Percentiles rank a stretch among this genome's conserved stretches.
Evolutionary conservation across 2,113 vertebrate species (phyloP).

Genomic region (Empidonax traillii): DNA sequence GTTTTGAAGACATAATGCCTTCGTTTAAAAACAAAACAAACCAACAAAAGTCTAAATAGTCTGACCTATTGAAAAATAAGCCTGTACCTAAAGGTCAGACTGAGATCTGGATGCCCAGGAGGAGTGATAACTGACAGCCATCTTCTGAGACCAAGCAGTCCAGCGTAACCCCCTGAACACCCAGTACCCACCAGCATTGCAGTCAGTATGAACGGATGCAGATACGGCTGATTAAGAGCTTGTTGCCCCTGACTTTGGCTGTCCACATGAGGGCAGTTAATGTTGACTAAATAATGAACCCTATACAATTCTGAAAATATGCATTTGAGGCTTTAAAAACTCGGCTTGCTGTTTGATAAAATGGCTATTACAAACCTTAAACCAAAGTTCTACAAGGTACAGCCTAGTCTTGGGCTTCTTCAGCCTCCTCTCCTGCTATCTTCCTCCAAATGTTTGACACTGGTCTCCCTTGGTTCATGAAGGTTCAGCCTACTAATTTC

Average conservation of each 20-base stretch:
- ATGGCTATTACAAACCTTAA: not conserved
- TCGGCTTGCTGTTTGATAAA: not conserved
- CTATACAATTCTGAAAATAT: not conserved
- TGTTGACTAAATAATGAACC: not conserved
- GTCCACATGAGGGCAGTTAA: accelerated
- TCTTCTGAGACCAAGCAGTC: not conserved
- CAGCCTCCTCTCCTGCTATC: not conserved
- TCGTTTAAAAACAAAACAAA: not conserved
- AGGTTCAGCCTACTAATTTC: not conserved
- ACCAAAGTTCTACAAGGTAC: not conserved
- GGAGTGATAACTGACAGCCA: not conserved
- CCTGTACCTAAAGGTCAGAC: not conserved
- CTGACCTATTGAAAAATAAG: not conserved
- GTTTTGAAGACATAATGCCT: not conserved
- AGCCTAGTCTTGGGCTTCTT: not conserved
- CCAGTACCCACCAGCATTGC: not conserved
- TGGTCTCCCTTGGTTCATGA: not conserved
- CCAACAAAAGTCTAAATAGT: not conserved
- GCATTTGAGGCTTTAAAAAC: not conserved
- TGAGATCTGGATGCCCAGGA: not conserved
- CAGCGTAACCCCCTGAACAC: not conserved
- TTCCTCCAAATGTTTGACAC: not conserved
- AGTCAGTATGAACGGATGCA: not conserved
- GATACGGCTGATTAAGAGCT: not conserved
- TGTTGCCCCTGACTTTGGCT: not conserved